phyloP scores from a whole-genome alignment of 2,888 invertebrate genomes.

The Thereva unica region DNA sequence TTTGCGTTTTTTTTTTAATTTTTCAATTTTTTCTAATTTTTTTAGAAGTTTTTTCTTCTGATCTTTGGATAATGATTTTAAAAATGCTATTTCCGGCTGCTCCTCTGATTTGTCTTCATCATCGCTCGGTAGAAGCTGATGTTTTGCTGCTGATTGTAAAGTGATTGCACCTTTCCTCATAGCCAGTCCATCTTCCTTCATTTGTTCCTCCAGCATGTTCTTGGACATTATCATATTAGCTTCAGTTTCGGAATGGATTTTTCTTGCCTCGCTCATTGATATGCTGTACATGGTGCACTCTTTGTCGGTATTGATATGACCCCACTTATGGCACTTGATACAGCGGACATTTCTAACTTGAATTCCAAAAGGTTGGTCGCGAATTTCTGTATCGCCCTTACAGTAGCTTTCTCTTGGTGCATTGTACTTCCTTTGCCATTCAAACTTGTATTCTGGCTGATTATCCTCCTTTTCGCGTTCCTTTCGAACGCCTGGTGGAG shows the following conservation, averaged over 20 bases:
- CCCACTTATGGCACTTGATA: conserved; percentile 99
- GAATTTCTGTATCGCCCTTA: conserved; percentile 95
- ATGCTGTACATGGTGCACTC: conserved; percentile 93
- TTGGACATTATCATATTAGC: conserved; percentile 69
- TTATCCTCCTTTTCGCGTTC: conserved; percentile 89
- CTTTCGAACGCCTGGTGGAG: conserved; percentile 95
- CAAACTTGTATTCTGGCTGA: conserved; percentile 97
- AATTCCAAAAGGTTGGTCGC: conserved; percentile 98
- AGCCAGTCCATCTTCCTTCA: conserved; percentile 89
- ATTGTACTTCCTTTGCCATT: conserved; percentile 99
- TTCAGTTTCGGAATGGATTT: conserved; percentile 66
- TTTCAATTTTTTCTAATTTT: conserved; percentile 71
- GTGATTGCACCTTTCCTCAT: conserved; percentile 78
- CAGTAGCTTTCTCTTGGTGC: conserved; percentile 98
- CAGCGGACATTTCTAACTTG: conserved; percentile 96
- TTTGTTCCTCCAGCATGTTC: conserved; percentile 80
- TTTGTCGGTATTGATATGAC: conserved; percentile 80
- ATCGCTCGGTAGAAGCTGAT: conserved; percentile 67
- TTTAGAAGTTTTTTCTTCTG: conserved; percentile 91
- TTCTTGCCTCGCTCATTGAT: conserved; percentile 80
- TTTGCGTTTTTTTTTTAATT: conserved; percentile 51
- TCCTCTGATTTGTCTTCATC: conserved; percentile 59
- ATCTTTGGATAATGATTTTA: conserved; percentile 82
- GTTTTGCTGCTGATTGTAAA: conserved; percentile 61
- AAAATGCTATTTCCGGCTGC: conserved; percentile 74